A percentile compares a stretch with the other conserved stretches of the same genome.
These are phyloP conservation scores for Thomomys bottae DNA, from an alignment of 2,113 vertebrate species.

Conservation along the genomic window DNA sequence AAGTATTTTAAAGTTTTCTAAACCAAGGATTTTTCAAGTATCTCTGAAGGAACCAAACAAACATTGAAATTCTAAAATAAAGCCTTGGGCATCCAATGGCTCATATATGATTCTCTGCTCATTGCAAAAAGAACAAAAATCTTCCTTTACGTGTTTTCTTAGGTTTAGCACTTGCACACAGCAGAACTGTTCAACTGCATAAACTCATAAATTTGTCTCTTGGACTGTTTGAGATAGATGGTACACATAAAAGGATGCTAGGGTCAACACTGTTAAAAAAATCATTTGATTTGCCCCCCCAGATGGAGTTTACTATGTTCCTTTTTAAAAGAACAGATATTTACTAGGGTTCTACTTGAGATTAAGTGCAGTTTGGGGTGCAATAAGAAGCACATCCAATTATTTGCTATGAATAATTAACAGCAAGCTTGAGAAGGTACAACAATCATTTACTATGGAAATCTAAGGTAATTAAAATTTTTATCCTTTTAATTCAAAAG, in stretches of 20 bases:
- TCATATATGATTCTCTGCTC: constrained; percentile 75
- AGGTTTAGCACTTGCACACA: constrained; percentile 42
- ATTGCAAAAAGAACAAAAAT: background rate
- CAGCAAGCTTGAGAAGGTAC: background rate
- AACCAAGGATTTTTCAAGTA: constrained; percentile 11
- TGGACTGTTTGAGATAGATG: constrained; percentile 37
- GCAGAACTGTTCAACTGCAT: constrained; percentile 55
- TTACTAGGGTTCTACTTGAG: background rate
- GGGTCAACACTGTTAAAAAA: background rate
- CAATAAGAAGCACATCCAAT: background rate
- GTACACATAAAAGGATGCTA: background rate
- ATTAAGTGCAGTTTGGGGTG: background rate
- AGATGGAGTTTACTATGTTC: background rate
- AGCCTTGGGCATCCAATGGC: background rate
- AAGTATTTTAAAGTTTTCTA: constrained; percentile 59
- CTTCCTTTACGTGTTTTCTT: constrained; percentile 68
- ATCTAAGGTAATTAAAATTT: background rate
- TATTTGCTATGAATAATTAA: background rate
- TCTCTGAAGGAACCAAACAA: constrained; percentile 33
- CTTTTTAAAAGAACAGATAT: background rate
- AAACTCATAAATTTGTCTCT: constrained; percentile 6
- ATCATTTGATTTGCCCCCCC: background rate
- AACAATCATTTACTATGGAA: background rate
- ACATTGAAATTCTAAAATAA: constrained; percentile 60
- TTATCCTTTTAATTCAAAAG: background rate